A percentile compares a stretch with the other conserved stretches of the same genome.
Evolutionary conservation across 2,888 invertebrate species (phyloP).

Genomic region (Clitarchus hookeri): DNA sequence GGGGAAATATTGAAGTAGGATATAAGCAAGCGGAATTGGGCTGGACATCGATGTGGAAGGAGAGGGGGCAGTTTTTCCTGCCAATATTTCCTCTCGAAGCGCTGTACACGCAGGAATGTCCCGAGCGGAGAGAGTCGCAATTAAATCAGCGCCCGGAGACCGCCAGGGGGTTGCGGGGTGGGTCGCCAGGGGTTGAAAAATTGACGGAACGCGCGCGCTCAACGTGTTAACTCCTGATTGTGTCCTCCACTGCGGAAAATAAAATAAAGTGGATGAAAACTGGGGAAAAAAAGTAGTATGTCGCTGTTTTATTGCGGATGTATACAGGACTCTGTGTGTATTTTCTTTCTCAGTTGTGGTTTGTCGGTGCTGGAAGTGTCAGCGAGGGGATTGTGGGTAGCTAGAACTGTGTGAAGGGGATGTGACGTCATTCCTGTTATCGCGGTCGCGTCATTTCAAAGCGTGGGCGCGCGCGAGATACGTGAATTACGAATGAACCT

Average conservation of each 20-base stretch:
- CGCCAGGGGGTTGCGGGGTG: not conserved
- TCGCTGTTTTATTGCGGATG: not conserved
- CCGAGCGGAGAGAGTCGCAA: not conserved
- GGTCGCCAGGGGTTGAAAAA: too few relatives aligned
- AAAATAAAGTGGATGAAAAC: conserved; percentile 21
- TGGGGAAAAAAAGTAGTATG: not conserved
- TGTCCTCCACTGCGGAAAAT: conserved; percentile 15
- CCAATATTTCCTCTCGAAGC: not conserved
- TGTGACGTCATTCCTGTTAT: not conserved
- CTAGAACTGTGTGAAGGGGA: not conserved
- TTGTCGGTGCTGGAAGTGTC: not conserved
- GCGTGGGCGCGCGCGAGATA: not conserved
- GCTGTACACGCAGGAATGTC: not conserved
- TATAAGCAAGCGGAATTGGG: conserved; percentile 7
- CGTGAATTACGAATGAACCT: not conserved
- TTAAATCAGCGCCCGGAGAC: not conserved
- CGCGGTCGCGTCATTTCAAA: not conserved
- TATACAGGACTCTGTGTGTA: not conserved
- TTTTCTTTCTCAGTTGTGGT: not conserved
- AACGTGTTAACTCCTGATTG: conserved; percentile 23
- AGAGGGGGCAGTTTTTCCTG: not conserved
- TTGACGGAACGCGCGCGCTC: not conserved
- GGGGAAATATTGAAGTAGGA: conserved; percentile 5
- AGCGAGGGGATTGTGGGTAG: not conserved
- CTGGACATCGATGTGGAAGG: not conserved